These are phyloP conservation scores for Thymelicus lineola DNA, from an alignment of 2,888 invertebrate species.

Conservation along the genomic window DNA sequence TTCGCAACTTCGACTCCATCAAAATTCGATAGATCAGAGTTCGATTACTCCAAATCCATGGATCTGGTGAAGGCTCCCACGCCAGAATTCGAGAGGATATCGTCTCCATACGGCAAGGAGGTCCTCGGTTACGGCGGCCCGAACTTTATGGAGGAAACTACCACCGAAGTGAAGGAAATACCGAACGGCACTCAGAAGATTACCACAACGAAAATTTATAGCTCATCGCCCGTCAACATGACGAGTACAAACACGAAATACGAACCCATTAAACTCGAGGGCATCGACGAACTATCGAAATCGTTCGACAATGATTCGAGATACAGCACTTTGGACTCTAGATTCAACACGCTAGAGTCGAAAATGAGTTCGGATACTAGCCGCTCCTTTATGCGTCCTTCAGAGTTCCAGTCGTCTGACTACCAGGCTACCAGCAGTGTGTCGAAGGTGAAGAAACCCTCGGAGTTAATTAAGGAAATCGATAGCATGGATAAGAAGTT, in stretches of 20 bases:
- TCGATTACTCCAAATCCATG: constrained; percentile 51
- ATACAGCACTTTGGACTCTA: constrained; percentile 77
- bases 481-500: constrained; percentile 87
- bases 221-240: constrained; percentile 82
- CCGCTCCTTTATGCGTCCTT: constrained; percentile 80
- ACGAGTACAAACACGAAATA: constrained; percentile 80
- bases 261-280: constrained; percentile 77
- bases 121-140: constrained; percentile 72
- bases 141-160: constrained; percentile 79
- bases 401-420: constrained; percentile 77
- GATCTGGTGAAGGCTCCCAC: constrained; percentile 73
- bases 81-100: constrained; percentile 73
- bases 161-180: constrained; percentile 81
- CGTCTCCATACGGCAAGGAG: constrained; percentile 76
- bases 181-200: constrained; percentile 85
- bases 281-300: constrained; percentile 81
- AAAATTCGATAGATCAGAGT: constrained; percentile 63
- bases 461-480: constrained; percentile 75
- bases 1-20: constrained; percentile 71
- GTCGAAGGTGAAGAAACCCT: constrained; percentile 66
- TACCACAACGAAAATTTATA: constrained; percentile 84
- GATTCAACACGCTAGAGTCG: constrained; percentile 76
- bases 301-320: constrained; percentile 81
- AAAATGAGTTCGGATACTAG: constrained; percentile 79
- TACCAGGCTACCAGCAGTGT: constrained; percentile 62